These are phyloP conservation scores for Limnephilus rhombicus DNA, from an alignment of 2,888 invertebrate genomes.

Conservation along the genomic window DNA sequence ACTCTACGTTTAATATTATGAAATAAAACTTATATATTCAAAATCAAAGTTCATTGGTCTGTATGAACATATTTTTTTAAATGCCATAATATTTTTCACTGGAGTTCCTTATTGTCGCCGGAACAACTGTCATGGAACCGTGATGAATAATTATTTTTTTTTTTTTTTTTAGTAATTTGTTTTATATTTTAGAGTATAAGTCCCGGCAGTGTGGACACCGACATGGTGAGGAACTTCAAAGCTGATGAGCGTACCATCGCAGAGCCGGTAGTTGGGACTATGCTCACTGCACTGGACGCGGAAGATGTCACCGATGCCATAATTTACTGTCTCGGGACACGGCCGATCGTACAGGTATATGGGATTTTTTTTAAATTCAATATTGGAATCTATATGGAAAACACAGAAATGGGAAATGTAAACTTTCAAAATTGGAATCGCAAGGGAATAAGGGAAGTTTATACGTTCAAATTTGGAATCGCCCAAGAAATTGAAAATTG, in stretches of 20 bases:
- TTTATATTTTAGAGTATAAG: conserved; percentile 48
- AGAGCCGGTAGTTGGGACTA: not conserved
- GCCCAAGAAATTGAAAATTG: not conserved
- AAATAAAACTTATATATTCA: too few species aligned
- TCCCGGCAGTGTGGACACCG: conserved; percentile 45
- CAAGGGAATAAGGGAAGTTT: not conserved
- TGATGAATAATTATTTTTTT: too few species aligned
- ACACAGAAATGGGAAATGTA: not conserved
- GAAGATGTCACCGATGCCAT: conserved; percentile 49
- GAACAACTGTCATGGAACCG: too few species aligned
- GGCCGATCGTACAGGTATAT: conserved; percentile 50
- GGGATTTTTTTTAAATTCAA: not conserved
- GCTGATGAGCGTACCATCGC: conserved; percentile 12
- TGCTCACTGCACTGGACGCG: not conserved
- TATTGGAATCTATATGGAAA: too few species aligned
- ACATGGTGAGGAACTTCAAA: conserved; percentile 39
- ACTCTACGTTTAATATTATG: too few species aligned
- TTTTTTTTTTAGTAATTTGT: not conserved
- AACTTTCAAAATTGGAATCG: not conserved
- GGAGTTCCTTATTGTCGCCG: too few species aligned
- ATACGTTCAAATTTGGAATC: not conserved
- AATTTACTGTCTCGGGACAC: conserved; percentile 27
- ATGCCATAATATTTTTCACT: too few species aligned
- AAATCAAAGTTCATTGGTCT: too few species aligned
- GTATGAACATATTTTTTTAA: too few species aligned